Percentiles rank a stretch among this genome's conserved stretches.
These are phyloP conservation scores for Amphipyra berbera DNA, from an alignment of 2,888 invertebrate species.

Conservation along the genomic window DNA sequence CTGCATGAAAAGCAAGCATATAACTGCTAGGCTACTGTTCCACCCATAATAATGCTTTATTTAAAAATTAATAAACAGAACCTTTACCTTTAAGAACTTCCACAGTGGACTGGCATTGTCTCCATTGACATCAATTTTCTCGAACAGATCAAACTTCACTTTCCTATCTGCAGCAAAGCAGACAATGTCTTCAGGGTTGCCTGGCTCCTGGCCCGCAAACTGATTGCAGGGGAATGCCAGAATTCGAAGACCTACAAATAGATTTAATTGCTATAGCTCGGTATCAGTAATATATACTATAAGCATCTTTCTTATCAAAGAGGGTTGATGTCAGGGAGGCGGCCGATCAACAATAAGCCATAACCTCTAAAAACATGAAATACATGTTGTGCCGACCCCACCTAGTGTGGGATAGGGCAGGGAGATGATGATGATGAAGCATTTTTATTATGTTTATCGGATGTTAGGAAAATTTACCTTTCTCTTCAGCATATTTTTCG, in stretches of 20 bases:
- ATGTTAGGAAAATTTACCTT: slow-evolving; percentile 75
- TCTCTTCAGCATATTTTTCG: slow-evolving; percentile 92
- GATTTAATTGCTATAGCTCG: background rate
- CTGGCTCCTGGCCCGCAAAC: slow-evolving; percentile 93
- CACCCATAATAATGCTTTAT: too few relatives aligned
- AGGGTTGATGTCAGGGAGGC: too few relatives aligned
- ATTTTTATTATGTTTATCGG: slow-evolving; percentile 1
- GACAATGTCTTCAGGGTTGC: slow-evolving; percentile 91
- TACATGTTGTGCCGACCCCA: too few relatives aligned
- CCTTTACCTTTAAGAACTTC: slow-evolving; percentile 91
- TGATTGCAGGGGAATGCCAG: slow-evolving; percentile 97
- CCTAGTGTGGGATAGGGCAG: too few relatives aligned
- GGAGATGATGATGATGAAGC: too few relatives aligned
- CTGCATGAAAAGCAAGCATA: too few relatives aligned
- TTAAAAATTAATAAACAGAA: slow-evolving; percentile 16
- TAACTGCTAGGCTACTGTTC: too few relatives aligned
- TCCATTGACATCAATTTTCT: slow-evolving; percentile 92
- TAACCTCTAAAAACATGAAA: too few relatives aligned
- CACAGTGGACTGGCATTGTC: slow-evolving; percentile 91
- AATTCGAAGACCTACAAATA: slow-evolving; percentile 91
- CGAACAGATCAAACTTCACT: slow-evolving; percentile 92
- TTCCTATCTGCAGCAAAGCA: slow-evolving; percentile 91
- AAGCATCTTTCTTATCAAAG: background rate
- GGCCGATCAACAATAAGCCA: too few relatives aligned
- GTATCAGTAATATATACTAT: too few relatives aligned